phyloP scores from a whole-genome alignment of 2,888 invertebrate genomes.

The Macropis europaea region DNA sequence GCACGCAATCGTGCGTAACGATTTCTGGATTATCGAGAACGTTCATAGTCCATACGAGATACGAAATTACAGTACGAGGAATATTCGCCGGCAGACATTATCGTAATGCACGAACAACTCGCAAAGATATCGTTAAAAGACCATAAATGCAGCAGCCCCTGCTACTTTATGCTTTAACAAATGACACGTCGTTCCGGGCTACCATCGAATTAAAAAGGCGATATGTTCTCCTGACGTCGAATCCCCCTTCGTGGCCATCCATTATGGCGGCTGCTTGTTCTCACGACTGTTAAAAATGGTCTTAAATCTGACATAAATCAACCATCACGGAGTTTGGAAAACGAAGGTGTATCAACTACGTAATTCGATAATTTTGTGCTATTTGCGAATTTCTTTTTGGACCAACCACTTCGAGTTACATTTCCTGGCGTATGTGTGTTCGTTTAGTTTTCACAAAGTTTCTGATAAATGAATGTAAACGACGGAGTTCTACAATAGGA shows the following conservation, averaged over 20 bases:
- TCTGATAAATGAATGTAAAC: no score
- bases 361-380: no score
- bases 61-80: constrained; percentile 27
- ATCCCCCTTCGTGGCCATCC: not conserved
- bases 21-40: constrained; percentile 55
- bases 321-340: no score
- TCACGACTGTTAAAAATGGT: not conserved
- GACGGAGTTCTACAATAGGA: no score
- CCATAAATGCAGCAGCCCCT: not conserved
- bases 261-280: not conserved
- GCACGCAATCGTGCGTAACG: constrained; percentile 56
- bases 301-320: no score
- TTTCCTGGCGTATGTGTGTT: no score
- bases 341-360: no score
- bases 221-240: not conserved
- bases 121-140: constrained; percentile 9
- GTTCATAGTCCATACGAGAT: constrained; percentile 13
- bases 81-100: constrained; percentile 38
- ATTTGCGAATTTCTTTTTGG: no score
- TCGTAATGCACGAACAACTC: constrained; percentile 34
- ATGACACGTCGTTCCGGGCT: not conserved
- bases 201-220: not conserved
- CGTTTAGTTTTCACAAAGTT: no score
- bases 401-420: no score
- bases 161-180: constrained; percentile 1